Base-by-base conservation (phyloP, 2,797 vertebrate species). In the Siniperca undulata region DNA sequence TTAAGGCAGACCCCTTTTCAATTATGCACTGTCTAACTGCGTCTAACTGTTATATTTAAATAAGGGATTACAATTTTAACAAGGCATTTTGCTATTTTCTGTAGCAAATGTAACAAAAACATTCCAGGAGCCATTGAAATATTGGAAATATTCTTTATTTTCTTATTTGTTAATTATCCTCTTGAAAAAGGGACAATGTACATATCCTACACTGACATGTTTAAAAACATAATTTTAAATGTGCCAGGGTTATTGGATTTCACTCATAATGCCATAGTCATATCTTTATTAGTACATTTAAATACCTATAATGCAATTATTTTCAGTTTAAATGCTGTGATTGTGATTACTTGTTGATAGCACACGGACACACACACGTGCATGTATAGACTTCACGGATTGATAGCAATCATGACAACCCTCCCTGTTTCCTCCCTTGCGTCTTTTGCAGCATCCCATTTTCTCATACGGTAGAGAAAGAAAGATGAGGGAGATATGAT, bases 361-460 rank as follows among this genome's bases (percentile, higher is more conserved):
- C 34, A 38, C 11, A 68, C 38, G 68, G 17, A 8, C 24, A 60
- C 46, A 59, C 3, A 73, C 9, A 34, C 0, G 3, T 0, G 2
- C 46, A 53, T 16, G 3, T n/a, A 48, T 38, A 61, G 36, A 46
- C 30, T 70, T 30, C 42, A 73, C 34, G 70, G 46, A 74, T 53
- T 70, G 52, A 82, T 76, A 44, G 66, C 61, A 87, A 74, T 86
- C 69, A 68, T 17, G 16, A 56, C 64, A 72, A 19, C 6, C 5
- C 56, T 75, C n/a, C 38, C 22, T n/a, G 24, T 76, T 81, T 81
- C 3, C 30, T 30, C 30, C 30, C 30, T 30, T 30, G 30, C 30
- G 30, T 81, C 69, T 86, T 68, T 78, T 70, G 56, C 69, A 13
- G 66, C 72, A 88, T 84, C 72, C 82, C 48, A 84, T 87, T 90